Evolutionary conservation across 2,113 vertebrate species (phyloP), one percentile per base, ranked within the genome.

Genomic region (Hippocampus guttulatus): DNA sequence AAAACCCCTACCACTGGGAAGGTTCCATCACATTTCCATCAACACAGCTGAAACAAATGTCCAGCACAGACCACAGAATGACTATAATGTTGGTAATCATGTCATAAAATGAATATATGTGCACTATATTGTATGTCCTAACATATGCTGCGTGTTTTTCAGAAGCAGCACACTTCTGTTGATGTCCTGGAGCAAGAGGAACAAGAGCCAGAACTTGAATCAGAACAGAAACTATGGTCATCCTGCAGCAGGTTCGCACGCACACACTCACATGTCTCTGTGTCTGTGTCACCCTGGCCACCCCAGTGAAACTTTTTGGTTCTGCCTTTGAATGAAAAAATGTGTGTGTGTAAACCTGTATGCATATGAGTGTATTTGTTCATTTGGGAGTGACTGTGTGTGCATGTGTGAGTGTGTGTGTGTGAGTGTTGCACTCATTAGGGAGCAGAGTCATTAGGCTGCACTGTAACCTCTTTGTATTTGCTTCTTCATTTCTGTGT

Each of bases 241-340:
- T 68, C 52, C 51, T 68, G 33, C 67, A 55, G 27, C 67, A 68
- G 67, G 67, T 68, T n/a, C 38, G 30, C 21, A 25, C 33, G 18
- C 67, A 40, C 51, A 38, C 47, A 40, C 66, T 25, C 40, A 45
- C 40, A 65, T 8, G 10, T 38, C 33, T 38, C 6, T 38, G 33
- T 38, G 33, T 38, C 33, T 38, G 33, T 38, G 33, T 38, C 33
- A 38, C 33, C 33, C 33, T 38, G 33, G 33, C 33, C 33, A 38
- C 33, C 33, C 33, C 33, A 38, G 33, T 38, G 5, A 5, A 33
- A 33, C 33, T 33, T 38, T 38, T 38, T 38, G 33, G 33, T 38
- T 38, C 33, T 38, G 33, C 33, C 33, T 1, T 38, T 38, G 5
- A 38, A 7, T 38, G 33, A 5, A 38, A 38, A 47, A 6, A 2